Conservation (phyloP, 2,113 vertebrate species). For the Malurus elegans region DNA sequence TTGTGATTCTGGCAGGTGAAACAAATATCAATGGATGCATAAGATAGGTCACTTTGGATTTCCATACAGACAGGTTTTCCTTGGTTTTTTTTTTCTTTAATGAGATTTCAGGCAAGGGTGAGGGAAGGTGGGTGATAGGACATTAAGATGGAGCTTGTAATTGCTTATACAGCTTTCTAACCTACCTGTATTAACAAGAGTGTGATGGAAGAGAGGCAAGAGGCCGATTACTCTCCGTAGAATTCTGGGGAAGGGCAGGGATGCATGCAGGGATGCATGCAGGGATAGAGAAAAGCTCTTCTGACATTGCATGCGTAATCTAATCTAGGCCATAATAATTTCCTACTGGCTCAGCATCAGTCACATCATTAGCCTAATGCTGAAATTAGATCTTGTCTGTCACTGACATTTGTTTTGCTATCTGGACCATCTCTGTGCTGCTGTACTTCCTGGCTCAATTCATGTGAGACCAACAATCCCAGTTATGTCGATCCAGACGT, state of each 20-base stretch:
- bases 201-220: not conserved
- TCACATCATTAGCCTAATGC: not conserved
- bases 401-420: slow-evolving; percentile 1
- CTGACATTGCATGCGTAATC: not conserved
- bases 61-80: not conserved
- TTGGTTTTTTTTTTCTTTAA: not conserved
- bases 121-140: not conserved
- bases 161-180: slow-evolving; percentile 1
- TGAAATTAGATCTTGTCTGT: slow-evolving; percentile 33
- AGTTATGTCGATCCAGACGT: not conserved
- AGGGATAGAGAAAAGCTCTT: not conserved
- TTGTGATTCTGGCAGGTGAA: not conserved
- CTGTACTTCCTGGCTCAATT: slow-evolving; percentile 23
- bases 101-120: not conserved
- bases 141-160: not conserved
- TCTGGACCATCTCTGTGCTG: not conserved
- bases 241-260: not conserved
- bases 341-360: slow-evolving; percentile 27
- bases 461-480: slow-evolving; percentile 16
- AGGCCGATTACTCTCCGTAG: not conserved
- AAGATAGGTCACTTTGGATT: not conserved
- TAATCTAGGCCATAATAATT: not conserved
- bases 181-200: not conserved
- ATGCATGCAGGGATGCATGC: no score
- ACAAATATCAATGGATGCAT: not conserved